Base-by-base conservation (phyloP, 2,888 invertebrate genomes). In the Crioceris asparagi region DNA sequence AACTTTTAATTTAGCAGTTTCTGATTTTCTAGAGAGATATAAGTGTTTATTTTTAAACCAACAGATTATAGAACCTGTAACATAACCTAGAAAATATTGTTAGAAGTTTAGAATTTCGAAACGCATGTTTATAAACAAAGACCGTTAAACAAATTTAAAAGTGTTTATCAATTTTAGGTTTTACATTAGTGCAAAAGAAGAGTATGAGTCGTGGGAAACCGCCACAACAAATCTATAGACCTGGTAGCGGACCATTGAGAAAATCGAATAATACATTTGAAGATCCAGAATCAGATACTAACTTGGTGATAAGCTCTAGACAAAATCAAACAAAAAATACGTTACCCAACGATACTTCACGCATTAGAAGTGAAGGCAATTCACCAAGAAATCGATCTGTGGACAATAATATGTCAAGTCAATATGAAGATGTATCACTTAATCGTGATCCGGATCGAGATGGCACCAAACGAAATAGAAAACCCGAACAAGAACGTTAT, bases 181-280 rank as follows among this genome's bases (percentile, higher is more conserved):
- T 48, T 32, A 46, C 26, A 38, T 25, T 40, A 36, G 41, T 47
- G 43, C 38, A 36, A 38, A 44, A 40, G 42, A 51, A 45, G 46
- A 62, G 53, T 52, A 66, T 63, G 68, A 73, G 70, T 62, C 67
- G 68, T 50, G 74, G 72, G 60, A 78, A 77, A 65, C 79, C 78
- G 53, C 76, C 75, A 57, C 75, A 78, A 65, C 73, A 74, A 64
- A 67, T 82, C 45, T 83, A 84, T 56, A 76, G 74, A 60, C 83
- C 83, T 59, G 83, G 83, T 51, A 81, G 82, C 69, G 83, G 83
- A 46, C 79, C 79, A 46, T 65, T 83, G 47, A 70, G 77, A 57
- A 77, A 80, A 63, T 74, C 79, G 46, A 74, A 72, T 52, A 74
- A 72, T 52, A 69, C 68, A 57, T 60, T 67, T 42, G 77, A 77